Evolutionary conservation across 2,113 vertebrate genomes (phyloP).

Genomic region (Scophthalmus maximus): DNA sequence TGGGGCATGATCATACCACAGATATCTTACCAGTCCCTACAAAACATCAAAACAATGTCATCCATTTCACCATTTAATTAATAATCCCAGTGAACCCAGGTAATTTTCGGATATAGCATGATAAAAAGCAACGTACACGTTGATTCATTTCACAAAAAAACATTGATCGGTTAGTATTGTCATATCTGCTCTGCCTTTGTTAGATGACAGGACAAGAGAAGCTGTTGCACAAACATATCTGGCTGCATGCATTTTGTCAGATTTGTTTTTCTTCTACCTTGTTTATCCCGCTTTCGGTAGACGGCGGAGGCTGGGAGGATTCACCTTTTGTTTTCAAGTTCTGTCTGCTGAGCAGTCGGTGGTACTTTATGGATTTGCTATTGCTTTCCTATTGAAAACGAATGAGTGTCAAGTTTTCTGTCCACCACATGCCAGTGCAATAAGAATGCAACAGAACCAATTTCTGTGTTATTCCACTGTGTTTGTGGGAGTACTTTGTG

Average conservation of each 20-base stretch:
- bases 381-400: constrained; percentile 49
- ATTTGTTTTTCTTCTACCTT: constrained; percentile 18
- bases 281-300: constrained; percentile 42
- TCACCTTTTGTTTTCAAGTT: constrained; percentile 52
- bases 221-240: constrained; percentile 34
- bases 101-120: neutral
- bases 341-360: constrained; percentile 54
- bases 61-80: constrained; percentile 2
- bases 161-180: neutral
- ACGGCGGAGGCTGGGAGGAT: constrained; percentile 42
- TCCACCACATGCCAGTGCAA: constrained; percentile 34
- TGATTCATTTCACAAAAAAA: neutral
- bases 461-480: neutral
- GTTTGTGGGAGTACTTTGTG: neutral
- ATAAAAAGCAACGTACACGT: neutral
- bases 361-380: constrained; percentile 60
- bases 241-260: constrained; percentile 45
- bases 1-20: neutral
- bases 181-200: constrained; percentile 5
- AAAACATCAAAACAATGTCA: constrained; percentile 27
- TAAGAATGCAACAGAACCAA: constrained; percentile 22
- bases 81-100: neutral
- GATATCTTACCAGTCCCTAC: constrained; percentile 13
- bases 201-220: constrained; percentile 10
- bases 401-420: constrained; percentile 52